Base-by-base conservation (phyloP, 37 sponge, comb jelly and placozoan genomes). In the Eunapius fragilis region DNA sequence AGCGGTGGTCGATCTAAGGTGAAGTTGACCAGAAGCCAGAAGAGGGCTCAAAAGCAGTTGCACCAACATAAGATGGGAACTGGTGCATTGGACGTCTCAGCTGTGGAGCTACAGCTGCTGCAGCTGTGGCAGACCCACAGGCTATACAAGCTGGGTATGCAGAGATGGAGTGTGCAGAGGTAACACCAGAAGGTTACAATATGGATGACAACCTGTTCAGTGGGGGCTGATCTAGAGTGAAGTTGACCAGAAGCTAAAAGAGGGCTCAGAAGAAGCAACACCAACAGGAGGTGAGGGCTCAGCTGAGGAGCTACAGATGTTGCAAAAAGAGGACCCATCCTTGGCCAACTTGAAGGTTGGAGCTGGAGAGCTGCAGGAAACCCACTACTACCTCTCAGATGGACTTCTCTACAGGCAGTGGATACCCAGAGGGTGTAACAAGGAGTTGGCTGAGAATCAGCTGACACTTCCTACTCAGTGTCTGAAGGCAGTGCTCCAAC, bases 391-490 rank as follows among this genome's bases (percentile, higher is more conserved):
- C 22, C 58, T 12, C 14, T 58, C 58, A 58, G 58, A 58, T 10
- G 58, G 58, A 58, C 58, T 58, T 58, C 58, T 58, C 17, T 58
- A 58, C 58, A 58, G 58, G 58, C 58, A 58, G 58, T 19, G 58
- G 58, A 58, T 58, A 58, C 58, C 58, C 58, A 58, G 58, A 19
- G 58, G 58, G 17, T 58, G 58, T 58, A 58, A 58, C 14, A 19
- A 12, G 14, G 58, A 58, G 58, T 58, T 58, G 58, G 58, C 58
- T 58, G 83, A 72, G 83, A 45, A 68, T 19, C 83, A 82, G 83
- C 73, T 82, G 83, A 49, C 72, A 24, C 73, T 82, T 24, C 83
- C 72, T 17, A 36, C n/a, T 13, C 58, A 17, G 31, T 72, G 73
- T 72, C 73, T 28, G 73, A 72, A 72, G 73, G 31, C 73, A 17